A percentile compares a stretch with the other conserved stretches of the same genome.
These are phyloP conservation scores for Deilephila elpenor DNA, from an alignment of 2,888 invertebrate genomes.

Conservation along the genomic window DNA sequence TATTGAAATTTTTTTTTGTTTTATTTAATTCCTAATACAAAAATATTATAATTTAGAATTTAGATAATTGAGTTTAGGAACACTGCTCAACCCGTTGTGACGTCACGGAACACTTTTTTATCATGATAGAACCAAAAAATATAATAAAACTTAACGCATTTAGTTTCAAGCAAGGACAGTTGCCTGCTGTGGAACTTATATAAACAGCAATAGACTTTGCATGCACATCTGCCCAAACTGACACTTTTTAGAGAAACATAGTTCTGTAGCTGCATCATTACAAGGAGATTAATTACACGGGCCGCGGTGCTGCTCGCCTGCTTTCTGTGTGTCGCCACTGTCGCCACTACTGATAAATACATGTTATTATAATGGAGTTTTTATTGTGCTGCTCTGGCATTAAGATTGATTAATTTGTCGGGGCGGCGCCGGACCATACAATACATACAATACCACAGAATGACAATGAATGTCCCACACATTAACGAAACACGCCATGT, in stretches of 20 bases:
- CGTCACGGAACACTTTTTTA: too few relatives aligned
- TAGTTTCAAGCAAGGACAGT: too few relatives aligned
- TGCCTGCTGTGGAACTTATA: too few relatives aligned
- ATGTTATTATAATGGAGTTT: slow-evolving; percentile 17
- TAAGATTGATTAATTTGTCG: slow-evolving; percentile 10
- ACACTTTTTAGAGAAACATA: background rate
- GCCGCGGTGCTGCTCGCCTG: background rate
- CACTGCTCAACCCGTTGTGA: too few relatives aligned
- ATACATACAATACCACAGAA: background rate
- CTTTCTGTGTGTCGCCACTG: too few relatives aligned
- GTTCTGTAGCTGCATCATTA: background rate
- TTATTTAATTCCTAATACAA: too few relatives aligned
- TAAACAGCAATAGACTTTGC: background rate
- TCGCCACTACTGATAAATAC: slow-evolving; percentile 11
- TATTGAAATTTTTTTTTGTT: too few relatives aligned
- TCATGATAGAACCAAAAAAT: too few relatives aligned
- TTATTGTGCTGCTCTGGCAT: background rate
- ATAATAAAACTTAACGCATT: too few relatives aligned
- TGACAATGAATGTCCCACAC: background rate
- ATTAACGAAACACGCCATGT: background rate
- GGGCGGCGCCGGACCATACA: background rate
- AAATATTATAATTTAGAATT: too few relatives aligned
- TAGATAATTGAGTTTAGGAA: too few relatives aligned
- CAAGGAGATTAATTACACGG: background rate
- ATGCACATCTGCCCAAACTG: background rate